Evolutionary conservation across 2,888 invertebrate species (phyloP).

Genomic region (Drosophila bunnanda): DNA sequence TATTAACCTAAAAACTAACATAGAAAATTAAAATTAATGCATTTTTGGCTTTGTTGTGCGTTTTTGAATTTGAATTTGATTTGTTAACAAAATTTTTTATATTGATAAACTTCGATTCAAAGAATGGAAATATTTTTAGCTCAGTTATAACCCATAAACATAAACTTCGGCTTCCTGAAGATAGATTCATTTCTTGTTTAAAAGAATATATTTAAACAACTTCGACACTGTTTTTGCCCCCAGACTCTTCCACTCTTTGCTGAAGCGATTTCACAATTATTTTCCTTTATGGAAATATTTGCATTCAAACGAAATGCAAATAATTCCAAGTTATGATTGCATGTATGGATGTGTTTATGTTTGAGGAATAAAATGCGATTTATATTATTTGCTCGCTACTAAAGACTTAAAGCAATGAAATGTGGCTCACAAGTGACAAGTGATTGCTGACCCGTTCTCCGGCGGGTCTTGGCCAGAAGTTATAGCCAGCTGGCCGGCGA

Average conservation of each 20-base stretch:
- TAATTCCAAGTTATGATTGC: slow-evolving; percentile 25
- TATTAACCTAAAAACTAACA: too few relatives aligned
- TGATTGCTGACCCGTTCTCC: slow-evolving; percentile 18
- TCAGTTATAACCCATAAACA: too few relatives aligned
- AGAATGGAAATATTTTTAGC: too few relatives aligned
- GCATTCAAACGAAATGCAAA: slow-evolving; percentile 26
- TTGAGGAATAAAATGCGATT: neutral
- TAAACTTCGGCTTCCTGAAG: too few relatives aligned
- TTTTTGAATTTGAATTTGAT: too few relatives aligned
- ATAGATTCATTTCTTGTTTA: too few relatives aligned
- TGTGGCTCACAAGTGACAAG: slow-evolving; percentile 17
- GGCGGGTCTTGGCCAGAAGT: slow-evolving; percentile 26
- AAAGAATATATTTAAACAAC: neutral
- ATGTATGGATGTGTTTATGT: neutral
- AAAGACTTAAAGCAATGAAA: slow-evolving; percentile 27
- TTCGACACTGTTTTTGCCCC: neutral
- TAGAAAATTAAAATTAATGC: too few relatives aligned
- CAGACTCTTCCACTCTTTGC: neutral
- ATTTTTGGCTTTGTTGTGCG: too few relatives aligned
- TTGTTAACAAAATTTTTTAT: too few relatives aligned
- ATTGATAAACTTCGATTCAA: too few relatives aligned
- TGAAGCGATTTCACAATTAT: slow-evolving; percentile 14
- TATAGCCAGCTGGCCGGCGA: slow-evolving; percentile 52
- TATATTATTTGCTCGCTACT: slow-evolving; percentile 5
- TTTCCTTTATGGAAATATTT: slow-evolving; percentile 30